Evolutionary conservation across 2,113 vertebrate genomes (phyloP), one percentile per base, ranked within the genome.

Genomic region (Syngnathoides biaculeatus): DNA sequence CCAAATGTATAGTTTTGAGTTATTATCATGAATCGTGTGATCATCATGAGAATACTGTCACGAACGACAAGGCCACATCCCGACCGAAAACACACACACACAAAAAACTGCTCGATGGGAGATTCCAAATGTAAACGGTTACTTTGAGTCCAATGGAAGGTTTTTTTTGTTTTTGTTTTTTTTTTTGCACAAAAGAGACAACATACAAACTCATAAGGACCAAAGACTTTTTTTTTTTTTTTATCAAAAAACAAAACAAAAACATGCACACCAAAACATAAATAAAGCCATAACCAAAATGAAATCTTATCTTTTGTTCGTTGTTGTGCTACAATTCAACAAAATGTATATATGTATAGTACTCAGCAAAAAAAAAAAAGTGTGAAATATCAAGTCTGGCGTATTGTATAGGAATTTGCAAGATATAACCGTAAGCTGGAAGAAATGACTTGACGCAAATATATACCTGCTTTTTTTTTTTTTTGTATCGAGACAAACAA

Each of bases 31-130:
- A 90, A 84, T 89, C 92, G 30, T 35, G 30, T 35, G 30, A 35
- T 35, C 92, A 92, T 92, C 89, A 89, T 87, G 92, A 92, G 91
- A 96, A 96, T 94, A 96, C 94, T 94, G 93, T 95, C 94, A 94
- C 92, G 92, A 93, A 92, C 91, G 94, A 94, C 92, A 94, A 96
- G 93, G 94, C 94, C 94, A 94, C 92, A 92, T 91, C 93, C 88
- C 93, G 87, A 91, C 92, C 89, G 65, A 85, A 85, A 70, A 85
- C 84, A 87, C 83, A 92, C 84, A 81, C 84, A 79, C 79, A 26
- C 8, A 50, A 7, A 69, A 63, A 55, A 22, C 60, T 69, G 66
- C 68, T 63, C 65, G 74, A 72, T 68, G 10, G 43, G 45, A 53
- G 48, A 64, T 52, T 9, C 64, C 68, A 58, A 67, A 68, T 75